A percentile compares a stretch with the other conserved stretches of the same genome.
Evolutionary conservation across 2,888 invertebrate species (phyloP).

Genomic region (Bibio marci): DNA sequence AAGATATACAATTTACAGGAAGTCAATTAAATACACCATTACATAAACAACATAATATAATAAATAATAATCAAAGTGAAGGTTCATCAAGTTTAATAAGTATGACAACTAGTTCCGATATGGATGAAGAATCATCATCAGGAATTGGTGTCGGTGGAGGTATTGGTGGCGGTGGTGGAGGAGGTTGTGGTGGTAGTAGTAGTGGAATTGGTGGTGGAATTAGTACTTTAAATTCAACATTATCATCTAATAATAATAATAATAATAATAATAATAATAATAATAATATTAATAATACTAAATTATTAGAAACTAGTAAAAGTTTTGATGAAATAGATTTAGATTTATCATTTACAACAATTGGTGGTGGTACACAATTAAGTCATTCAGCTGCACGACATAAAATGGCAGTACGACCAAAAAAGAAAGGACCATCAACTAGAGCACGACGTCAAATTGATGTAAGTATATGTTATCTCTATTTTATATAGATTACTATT

Average conservation of each 20-base stretch:
- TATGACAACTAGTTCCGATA: constrained; percentile 62
- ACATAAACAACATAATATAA: constrained; percentile 29
- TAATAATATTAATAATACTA: no score
- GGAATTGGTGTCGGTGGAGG: neutral
- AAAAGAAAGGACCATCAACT: constrained; percentile 57
- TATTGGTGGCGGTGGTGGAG: neutral
- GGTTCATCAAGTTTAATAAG: constrained; percentile 41
- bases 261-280: no score
- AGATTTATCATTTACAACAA: neutral
- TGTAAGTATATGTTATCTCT: neutral
- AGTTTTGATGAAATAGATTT: constrained; percentile 30
- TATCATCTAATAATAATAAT: constrained; percentile 9
- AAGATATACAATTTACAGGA: constrained; percentile 56
- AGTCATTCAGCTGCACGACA: constrained; percentile 67
- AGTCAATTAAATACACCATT: constrained; percentile 63
- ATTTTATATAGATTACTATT: no score
- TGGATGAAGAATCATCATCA: constrained; percentile 35
- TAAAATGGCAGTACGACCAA: constrained; percentile 61
- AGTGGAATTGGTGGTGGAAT: constrained; percentile 1
- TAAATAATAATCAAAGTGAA: constrained; percentile 15
- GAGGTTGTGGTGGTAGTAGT: neutral
- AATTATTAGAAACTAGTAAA: no score
- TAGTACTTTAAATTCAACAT: constrained; percentile 6
- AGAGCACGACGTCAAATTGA: constrained; percentile 37
- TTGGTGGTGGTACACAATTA: constrained; percentile 33